These are phyloP conservation scores for Allacma fusca DNA, from an alignment of 2,888 invertebrate genomes.

Conservation along the genomic window DNA sequence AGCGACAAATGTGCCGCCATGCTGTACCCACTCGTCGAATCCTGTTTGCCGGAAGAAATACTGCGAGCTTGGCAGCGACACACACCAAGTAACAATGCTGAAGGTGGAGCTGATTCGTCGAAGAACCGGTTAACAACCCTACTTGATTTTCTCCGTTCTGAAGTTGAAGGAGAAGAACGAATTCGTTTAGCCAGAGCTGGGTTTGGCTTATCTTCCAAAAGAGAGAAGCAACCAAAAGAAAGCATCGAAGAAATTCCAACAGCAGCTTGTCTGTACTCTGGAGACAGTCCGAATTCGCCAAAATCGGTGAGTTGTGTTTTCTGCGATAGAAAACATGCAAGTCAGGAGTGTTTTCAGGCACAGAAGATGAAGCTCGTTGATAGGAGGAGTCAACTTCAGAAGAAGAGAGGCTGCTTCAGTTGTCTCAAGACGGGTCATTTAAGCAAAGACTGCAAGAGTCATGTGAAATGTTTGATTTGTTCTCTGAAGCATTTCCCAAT, in stretches of 20 bases:
- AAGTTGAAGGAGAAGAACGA: slow-evolving; percentile 43
- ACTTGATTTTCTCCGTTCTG: slow-evolving; percentile 36
- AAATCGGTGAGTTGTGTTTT: background rate
- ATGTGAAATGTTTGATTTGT: too few species aligned
- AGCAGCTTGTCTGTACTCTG: background rate
- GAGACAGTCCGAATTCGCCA: too few species aligned
- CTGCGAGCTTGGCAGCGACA: too few species aligned
- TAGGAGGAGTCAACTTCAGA: background rate
- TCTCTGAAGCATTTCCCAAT: too few species aligned
- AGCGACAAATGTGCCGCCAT: too few species aligned
- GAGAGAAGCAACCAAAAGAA: background rate
- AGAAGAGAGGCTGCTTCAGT: background rate
- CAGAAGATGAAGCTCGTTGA: background rate
- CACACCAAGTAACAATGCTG: too few species aligned
- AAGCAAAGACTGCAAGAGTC: too few species aligned
- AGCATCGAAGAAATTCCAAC: background rate
- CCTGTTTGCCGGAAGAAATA: slow-evolving; percentile 44
- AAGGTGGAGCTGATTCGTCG: too few species aligned
- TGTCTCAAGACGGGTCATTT: too few species aligned
- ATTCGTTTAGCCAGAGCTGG: slow-evolving; percentile 27
- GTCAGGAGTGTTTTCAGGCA: background rate
- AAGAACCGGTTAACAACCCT: too few species aligned
- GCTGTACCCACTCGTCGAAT: too few species aligned
- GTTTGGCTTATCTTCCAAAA: background rate
- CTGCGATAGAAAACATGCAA: background rate